Percentiles rank a stretch among this genome's conserved stretches.
phyloP scores from a whole-genome alignment of 2,797 vertebrate genomes.

The Melanotaenia maccullochi region DNA sequence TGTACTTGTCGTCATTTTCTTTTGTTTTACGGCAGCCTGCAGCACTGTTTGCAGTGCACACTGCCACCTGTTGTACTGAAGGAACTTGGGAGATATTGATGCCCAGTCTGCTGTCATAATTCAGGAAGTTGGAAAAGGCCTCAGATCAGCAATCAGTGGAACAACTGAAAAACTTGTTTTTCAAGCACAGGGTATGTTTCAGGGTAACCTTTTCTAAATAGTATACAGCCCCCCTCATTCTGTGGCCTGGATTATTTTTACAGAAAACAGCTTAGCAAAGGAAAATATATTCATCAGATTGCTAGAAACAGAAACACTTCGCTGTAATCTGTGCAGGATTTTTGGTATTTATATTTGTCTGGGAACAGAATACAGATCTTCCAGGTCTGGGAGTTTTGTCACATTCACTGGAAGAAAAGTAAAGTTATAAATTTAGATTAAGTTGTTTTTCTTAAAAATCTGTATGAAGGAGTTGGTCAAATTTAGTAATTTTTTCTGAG shows the following conservation, averaged over 20 bases:
- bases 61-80: not conserved
- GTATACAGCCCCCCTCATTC: not conserved
- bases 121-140: not conserved
- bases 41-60: not conserved
- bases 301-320: not conserved
- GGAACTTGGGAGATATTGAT: no score
- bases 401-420: not conserved
- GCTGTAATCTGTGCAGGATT: not conserved
- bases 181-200: no score
- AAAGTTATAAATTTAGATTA: not conserved
- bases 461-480: not conserved
- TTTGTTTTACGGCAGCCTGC: not conserved
- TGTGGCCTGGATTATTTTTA: not conserved
- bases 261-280: no score
- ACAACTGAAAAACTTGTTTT: no score
- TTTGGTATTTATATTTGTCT: not conserved
- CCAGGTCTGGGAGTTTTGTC: not conserved
- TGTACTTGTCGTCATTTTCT: not conserved
- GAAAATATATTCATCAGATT: no score
- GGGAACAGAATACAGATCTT: not conserved
- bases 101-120: no score
- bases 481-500: not conserved
- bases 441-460: not conserved
- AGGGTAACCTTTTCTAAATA: no score
- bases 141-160: not conserved